Conservation (phyloP, 2,113 vertebrate species). For the Leucopternis melanops region DNA sequence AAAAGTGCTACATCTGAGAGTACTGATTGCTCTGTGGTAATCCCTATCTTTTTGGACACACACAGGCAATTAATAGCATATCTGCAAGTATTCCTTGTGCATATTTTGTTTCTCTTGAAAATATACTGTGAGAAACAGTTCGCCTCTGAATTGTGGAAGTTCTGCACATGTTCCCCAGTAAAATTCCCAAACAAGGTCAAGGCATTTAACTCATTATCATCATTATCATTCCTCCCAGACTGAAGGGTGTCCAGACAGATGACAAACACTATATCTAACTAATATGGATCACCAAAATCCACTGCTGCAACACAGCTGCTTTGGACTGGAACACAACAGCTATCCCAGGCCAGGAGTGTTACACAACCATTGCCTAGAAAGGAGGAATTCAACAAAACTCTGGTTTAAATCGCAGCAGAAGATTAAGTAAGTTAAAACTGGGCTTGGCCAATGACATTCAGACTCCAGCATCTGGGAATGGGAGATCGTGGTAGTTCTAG, state of each 20-base stretch:
- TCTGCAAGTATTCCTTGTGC: not conserved
- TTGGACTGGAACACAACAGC: not conserved
- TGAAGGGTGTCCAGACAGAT: not conserved
- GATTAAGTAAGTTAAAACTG: not conserved
- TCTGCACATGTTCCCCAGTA: not conserved
- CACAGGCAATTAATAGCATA: not conserved
- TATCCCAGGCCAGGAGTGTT: not conserved
- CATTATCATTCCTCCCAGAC: not conserved
- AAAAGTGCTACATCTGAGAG: not conserved
- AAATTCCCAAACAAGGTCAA: not conserved
- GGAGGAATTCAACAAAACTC: not conserved
- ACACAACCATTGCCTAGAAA: constrained; percentile 7
- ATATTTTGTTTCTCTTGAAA: not conserved
- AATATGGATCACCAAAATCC: not conserved
- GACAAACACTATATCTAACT: not conserved
- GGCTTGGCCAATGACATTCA: not conserved
- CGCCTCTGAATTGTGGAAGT: not conserved
- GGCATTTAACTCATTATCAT: not conserved
- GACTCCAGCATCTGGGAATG: not conserved
- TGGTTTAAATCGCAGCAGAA: not conserved
- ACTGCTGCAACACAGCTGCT: constrained; percentile 28
- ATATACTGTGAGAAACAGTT: not conserved
- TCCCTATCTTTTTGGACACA: not conserved
- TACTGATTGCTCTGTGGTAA: not conserved
- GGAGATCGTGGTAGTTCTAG: not conserved